phyloP scores from a whole-genome alignment of 1,140 invertebrate species.

The Amphibalanus amphitrite region DNA sequence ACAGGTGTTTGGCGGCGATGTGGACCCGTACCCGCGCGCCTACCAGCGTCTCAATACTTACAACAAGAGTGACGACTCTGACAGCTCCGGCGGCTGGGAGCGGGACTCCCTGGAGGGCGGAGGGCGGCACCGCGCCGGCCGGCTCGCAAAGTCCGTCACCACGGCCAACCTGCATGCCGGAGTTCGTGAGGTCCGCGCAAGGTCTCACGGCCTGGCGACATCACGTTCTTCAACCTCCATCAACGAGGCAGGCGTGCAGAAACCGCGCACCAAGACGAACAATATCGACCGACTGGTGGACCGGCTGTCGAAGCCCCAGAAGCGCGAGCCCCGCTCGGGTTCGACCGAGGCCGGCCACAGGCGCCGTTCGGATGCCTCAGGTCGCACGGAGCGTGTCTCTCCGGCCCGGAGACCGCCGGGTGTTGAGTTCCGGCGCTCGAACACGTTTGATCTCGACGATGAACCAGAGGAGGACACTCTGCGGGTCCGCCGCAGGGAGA shows the following conservation, averaged over 20 bases:
- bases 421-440: neutral
- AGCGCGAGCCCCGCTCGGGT: neutral
- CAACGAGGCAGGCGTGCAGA: neutral
- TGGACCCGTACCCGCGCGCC: neutral
- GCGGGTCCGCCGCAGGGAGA: neutral
- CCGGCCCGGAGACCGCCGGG: neutral
- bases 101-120: neutral
- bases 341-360: too few species aligned
- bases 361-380: neutral
- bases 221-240: neutral
- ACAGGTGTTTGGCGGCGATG: neutral
- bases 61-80: neutral
- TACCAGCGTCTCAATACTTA: neutral
- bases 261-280: neutral
- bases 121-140: too few species aligned
- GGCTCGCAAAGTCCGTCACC: neutral
- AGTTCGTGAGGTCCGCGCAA: neutral
- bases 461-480: neutral
- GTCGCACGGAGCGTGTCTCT: neutral
- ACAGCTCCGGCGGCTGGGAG: neutral
- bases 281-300: neutral
- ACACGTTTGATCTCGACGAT: neutral
- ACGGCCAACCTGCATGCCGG: neutral
- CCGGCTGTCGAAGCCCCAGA: neutral
- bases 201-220: neutral